These are phyloP conservation scores for Petrolisthes manimaculis DNA, from an alignment of 2,888 invertebrate species.

Conservation along the genomic window DNA sequence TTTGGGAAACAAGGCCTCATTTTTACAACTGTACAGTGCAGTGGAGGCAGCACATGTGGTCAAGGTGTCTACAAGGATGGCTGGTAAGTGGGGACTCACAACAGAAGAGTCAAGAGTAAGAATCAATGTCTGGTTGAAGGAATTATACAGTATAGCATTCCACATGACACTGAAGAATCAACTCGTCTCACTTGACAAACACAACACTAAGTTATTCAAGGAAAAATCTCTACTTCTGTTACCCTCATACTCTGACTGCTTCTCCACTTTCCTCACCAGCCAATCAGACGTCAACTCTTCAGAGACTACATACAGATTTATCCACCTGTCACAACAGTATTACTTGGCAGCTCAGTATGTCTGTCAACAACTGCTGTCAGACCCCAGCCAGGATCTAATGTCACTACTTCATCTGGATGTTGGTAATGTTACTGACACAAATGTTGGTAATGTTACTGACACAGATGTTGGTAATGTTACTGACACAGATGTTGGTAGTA, in stretches of 20 bases:
- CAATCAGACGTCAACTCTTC: not conserved
- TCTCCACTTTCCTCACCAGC: conserved; percentile 34
- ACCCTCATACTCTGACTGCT: conserved; percentile 29
- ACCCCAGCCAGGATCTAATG: not conserved
- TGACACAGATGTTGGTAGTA: too few species aligned
- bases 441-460: not conserved
- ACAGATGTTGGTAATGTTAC: too few species aligned
- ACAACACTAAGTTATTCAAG: not conserved
- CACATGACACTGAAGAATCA: not conserved
- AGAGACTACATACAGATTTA: conserved; percentile 5
- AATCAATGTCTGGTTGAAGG: conserved; percentile 22
- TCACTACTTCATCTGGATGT: not conserved
- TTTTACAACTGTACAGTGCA: conserved; percentile 22
- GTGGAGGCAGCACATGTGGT: conserved; percentile 5
- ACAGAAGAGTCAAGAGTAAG: not conserved
- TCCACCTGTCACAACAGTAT: conserved; percentile 43
- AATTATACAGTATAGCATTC: conserved; percentile 22
- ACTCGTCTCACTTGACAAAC: not conserved
- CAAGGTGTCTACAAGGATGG: conserved; percentile 6
- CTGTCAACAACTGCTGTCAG: not conserved
- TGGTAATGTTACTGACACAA: not conserved
- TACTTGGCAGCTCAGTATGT: conserved; percentile 31
- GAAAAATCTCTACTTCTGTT: not conserved
- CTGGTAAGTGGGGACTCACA: not conserved
- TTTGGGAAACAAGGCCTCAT: not conserved